Evolutionary conservation across 2,113 vertebrate species (phyloP), one percentile per base, ranked within the genome.

Genomic region (Equus przewalskii): DNA sequence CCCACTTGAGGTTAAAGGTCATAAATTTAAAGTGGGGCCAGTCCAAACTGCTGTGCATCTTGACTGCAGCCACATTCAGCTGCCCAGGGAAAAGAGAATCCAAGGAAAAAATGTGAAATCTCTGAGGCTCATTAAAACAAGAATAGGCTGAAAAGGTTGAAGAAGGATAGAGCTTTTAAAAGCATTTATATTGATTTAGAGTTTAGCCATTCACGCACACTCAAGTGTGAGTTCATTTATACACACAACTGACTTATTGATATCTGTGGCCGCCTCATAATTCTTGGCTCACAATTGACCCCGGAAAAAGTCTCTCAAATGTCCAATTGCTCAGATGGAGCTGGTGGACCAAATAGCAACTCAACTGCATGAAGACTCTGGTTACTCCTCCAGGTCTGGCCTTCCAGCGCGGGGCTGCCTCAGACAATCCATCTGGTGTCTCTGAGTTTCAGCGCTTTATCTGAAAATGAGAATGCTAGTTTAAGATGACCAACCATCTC

Each of bases 361-460:
- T 21, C 2, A 2, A 7, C 30, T 14, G 19, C 1, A 3, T 4
- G 22, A 18, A 44, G 46, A 84, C 1, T 24, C 10, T 7, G 19
- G 1, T 19, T 58, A 89, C 9, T 0, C 1, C 14, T 51, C 19
- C n/a, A 19, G 3, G 18, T 7, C 60, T 19, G 44, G 21, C 18
- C 6, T 7, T 33, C 3, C 10, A 4, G 15, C 0, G 44, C 28
- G 3, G 18, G 0, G 9, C 36, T 8, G 19, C 49, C 89, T 72
- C 54, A 16, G 11, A 18, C 3, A 11, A 7, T 3, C 15, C 6
- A 0, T 4, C 24, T 0, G 14, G 8, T 1, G 0, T 15, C 82
- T 56, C 89, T 56, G 18, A 70, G 16, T 15, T 49, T 65, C 9
- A 6, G 56, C 7, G 0, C 22, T 18, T 26, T 3, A 21, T 19